These are phyloP conservation scores for Rhea americana DNA, from an alignment of 2,113 vertebrate genomes.

Conservation along the genomic window DNA sequence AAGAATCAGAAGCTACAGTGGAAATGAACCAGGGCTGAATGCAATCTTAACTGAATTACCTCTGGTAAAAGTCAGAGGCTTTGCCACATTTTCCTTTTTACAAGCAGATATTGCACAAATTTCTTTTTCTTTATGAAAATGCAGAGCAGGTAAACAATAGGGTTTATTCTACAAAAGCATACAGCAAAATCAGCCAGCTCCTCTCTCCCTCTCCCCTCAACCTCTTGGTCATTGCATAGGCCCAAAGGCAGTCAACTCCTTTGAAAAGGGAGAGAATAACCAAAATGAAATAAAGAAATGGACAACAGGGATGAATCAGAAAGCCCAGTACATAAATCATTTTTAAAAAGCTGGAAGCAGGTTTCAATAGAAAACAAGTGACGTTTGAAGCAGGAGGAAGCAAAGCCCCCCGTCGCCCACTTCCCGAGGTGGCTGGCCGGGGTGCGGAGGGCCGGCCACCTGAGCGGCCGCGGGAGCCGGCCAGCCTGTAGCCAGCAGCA, in stretches of 20 bases:
- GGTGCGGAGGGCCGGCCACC: neutral
- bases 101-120: neutral
- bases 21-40: neutral
- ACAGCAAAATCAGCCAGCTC: neutral
- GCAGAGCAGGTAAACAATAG: neutral
- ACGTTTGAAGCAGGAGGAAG: neutral
- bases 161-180: neutral
- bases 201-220: neutral
- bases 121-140: neutral
- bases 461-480: fast-evolving
- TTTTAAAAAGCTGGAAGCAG: neutral
- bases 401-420: neutral
- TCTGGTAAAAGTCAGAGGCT: neutral
- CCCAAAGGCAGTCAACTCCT: neutral
- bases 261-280: neutral
- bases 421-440: neutral
- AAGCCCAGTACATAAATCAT: neutral
- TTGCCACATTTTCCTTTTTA: neutral
- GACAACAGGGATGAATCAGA: neutral
- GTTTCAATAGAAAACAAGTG: neutral
- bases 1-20: neutral
- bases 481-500: neutral
- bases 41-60: neutral
- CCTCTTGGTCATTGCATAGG: neutral
- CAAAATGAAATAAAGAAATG: neutral